Conservation (phyloP, 2,797 vertebrate species). For the Podarcis lilfordi region DNA sequence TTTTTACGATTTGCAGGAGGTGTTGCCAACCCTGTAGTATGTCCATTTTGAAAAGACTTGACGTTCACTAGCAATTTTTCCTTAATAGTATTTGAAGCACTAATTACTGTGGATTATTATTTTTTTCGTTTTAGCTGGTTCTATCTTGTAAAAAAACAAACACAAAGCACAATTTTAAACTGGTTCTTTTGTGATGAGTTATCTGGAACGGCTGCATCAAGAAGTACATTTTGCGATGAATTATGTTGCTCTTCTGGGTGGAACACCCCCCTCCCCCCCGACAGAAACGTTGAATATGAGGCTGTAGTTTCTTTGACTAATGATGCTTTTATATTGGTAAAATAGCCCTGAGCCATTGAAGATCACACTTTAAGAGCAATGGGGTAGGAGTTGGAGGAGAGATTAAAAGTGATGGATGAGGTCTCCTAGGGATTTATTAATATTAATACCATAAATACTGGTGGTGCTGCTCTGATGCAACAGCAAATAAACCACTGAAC, state of each 20-base stretch:
- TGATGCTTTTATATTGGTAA: slow-evolving; percentile 45
- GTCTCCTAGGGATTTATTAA: slow-evolving; percentile 55
- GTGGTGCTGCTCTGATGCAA: slow-evolving; percentile 26
- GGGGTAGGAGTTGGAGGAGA: slow-evolving; percentile 23
- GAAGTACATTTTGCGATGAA: neutral
- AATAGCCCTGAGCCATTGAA: slow-evolving; percentile 44
- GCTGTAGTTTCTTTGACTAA: slow-evolving; percentile 54
- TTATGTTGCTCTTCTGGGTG: slow-evolving; percentile 2
- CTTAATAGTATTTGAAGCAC: neutral
- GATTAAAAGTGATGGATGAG: slow-evolving; percentile 64
- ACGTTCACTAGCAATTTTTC: neutral
- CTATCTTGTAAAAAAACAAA: neutral
- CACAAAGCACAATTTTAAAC: neutral
- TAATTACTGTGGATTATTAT: neutral
- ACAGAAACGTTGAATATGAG: neutral
- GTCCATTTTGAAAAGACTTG: neutral
- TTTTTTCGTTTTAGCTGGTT: neutral
- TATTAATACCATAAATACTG: slow-evolving; percentile 50
- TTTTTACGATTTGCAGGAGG: neutral
- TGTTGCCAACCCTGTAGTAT: neutral
- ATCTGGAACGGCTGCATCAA: neutral
- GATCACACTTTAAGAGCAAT: slow-evolving; percentile 34
- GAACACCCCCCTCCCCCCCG: no score
- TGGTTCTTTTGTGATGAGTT: neutral
- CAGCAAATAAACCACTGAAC: slow-evolving; percentile 31